phyloP scores from a whole-genome alignment of 2,113 vertebrate genomes.

The Lepus americanus region DNA sequence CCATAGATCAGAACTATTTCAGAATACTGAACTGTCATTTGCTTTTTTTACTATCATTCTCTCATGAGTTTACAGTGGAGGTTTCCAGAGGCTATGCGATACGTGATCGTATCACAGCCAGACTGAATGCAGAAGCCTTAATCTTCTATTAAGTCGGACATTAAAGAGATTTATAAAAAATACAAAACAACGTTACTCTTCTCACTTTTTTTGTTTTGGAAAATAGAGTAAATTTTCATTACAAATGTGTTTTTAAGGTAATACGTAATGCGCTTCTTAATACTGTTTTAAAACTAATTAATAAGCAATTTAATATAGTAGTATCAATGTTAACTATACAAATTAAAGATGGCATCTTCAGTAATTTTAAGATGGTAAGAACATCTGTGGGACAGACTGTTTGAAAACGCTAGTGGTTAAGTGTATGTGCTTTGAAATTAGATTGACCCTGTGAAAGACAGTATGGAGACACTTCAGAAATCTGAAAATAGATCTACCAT shows the following conservation, averaged over 20 bases:
- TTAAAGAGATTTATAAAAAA: conserved; percentile 15
- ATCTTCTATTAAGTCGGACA: background rate
- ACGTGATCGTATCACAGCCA: background rate
- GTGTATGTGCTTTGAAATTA: conserved; percentile 20
- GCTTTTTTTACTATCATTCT: background rate
- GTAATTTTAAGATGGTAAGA: background rate
- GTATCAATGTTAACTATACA: background rate
- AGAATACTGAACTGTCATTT: background rate
- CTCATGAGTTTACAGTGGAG: background rate
- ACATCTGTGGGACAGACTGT: background rate
- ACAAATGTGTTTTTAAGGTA: background rate
- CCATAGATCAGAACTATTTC: conserved; percentile 33
- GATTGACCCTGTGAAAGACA: background rate
- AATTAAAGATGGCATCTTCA: background rate
- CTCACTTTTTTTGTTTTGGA: background rate
- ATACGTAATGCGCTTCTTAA: background rate
- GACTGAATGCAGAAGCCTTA: background rate
- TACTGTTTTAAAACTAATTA: background rate
- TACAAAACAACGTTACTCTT: background rate
- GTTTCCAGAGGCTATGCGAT: background rate
- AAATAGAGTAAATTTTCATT: background rate
- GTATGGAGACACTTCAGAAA: too few species aligned
- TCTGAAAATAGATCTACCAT: too few species aligned
- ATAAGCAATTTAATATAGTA: background rate
- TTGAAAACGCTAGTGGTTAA: background rate